A percentile compares a stretch with the other conserved stretches of the same genome.
Evolutionary conservation across 2,797 vertebrate species (phyloP).

Genomic region (Spondyliosoma cantharus): DNA sequence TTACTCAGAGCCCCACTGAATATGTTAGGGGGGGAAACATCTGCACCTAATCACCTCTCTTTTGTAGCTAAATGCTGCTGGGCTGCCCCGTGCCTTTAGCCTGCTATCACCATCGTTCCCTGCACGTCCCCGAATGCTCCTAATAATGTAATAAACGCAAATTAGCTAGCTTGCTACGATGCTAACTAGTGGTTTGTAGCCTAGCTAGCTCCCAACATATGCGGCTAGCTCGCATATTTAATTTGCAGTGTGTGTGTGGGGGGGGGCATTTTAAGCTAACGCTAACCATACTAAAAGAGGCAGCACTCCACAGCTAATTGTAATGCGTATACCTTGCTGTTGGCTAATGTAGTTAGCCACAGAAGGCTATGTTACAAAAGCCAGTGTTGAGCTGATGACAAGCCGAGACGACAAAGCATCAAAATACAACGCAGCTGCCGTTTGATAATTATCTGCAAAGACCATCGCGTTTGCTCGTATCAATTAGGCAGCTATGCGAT

Average conservation of each 20-base stretch:
- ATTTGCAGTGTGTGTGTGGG: conserved; percentile 47
- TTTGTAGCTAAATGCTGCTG: conserved; percentile 68
- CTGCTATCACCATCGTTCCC: conserved; percentile 25
- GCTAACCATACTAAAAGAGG: conserved; percentile 60
- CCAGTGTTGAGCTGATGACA: conserved; percentile 45
- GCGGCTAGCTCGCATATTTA: conserved; percentile 60
- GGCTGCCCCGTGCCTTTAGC: conserved; percentile 60
- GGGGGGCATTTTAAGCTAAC: conserved; percentile 50
- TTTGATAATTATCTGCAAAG: conserved; percentile 22
- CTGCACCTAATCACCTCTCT: conserved; percentile 81
- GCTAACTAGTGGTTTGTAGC: conserved; percentile 54
- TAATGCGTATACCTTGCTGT: conserved; percentile 65
- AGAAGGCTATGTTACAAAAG: conserved; percentile 23
- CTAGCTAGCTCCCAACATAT: conserved; percentile 51
- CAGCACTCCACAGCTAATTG: conserved; percentile 69
- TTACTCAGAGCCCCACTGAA: conserved; percentile 51
- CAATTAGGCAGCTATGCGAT: conserved; percentile 52
- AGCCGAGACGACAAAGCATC: conserved; percentile 6
- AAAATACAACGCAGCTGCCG: conserved; percentile 18
- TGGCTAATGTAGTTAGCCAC: conserved; percentile 53
- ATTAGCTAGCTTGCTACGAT: conserved; percentile 57
- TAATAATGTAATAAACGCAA: conserved; percentile 38
- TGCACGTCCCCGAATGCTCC: conserved; percentile 1
- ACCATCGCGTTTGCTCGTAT: conserved; percentile 41
- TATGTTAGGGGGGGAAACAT: conserved; percentile 71